Conservation (phyloP, 2,888 invertebrate species). For the Drosophila imparisetae region DNA sequence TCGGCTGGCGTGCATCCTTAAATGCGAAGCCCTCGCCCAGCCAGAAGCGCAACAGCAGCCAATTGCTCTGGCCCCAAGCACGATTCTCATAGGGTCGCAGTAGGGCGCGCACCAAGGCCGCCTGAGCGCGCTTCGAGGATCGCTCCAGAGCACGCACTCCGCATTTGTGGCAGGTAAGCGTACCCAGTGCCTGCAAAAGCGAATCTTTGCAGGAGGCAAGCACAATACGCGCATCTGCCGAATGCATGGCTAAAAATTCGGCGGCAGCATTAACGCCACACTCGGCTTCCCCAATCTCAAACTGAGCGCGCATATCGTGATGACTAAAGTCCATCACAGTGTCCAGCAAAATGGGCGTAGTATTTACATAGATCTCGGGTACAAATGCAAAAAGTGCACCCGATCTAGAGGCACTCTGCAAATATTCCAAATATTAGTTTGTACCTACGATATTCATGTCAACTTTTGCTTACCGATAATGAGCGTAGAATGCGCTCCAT, state of each 20-base stretch:
- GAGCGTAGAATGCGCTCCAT: conserved; percentile 86
- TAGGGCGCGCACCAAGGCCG: conserved; percentile 88
- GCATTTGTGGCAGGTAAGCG: conserved; percentile 90
- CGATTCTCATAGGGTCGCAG: conserved; percentile 92
- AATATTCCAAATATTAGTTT: not conserved
- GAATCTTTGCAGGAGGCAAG: conserved; percentile 91
- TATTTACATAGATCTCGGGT: conserved; percentile 89
- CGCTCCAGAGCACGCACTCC: conserved; percentile 90
- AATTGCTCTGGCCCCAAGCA: conserved; percentile 94
- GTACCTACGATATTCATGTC: not conserved
- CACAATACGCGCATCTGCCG: conserved; percentile 90
- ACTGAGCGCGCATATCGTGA: conserved; percentile 83
- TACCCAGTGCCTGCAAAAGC: conserved; percentile 90
- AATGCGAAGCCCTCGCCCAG: conserved; percentile 93
- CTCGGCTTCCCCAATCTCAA: conserved; percentile 86
- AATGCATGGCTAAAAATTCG: conserved; percentile 90
- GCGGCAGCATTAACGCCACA: conserved; percentile 88
- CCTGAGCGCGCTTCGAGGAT: conserved; percentile 87
- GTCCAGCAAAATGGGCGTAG: conserved; percentile 84
- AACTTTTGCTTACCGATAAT: conserved; percentile 69
- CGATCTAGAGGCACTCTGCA: conserved; percentile 86
- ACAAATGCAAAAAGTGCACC: conserved; percentile 88
- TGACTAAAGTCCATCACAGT: conserved; percentile 84
- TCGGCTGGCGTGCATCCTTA: conserved; percentile 87
- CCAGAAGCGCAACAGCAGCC: conserved; percentile 93